phyloP scores from a whole-genome alignment of 2,113 vertebrate species.

The Oenanthe oenanthe region DNA sequence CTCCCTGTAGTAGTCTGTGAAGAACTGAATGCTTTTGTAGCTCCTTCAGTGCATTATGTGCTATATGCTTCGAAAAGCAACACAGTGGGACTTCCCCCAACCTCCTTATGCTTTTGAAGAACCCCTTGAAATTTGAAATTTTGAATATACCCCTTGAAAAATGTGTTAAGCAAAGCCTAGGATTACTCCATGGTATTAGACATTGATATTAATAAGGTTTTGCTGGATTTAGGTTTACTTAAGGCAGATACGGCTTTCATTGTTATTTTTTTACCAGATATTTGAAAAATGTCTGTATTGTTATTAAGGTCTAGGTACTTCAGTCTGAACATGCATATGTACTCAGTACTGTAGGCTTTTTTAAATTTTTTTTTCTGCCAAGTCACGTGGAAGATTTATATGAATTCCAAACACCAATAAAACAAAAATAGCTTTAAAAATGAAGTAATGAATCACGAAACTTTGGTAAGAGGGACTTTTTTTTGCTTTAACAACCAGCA shows the following conservation, averaged over 20 bases:
- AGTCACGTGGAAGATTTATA: neutral
- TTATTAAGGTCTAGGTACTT: neutral
- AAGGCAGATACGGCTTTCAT: neutral
- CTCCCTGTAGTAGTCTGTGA: neutral
- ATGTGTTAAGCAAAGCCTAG: neutral
- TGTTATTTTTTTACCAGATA: neutral
- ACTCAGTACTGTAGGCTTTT: neutral
- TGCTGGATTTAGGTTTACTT: neutral
- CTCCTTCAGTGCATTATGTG: neutral
- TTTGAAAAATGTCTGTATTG: neutral
- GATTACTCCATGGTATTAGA: neutral
- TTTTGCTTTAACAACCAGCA: neutral
- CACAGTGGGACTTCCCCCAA: fast-evolving
- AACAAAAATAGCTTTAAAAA: neutral
- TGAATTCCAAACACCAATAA: neutral
- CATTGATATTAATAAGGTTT: neutral
- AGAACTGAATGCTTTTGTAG: neutral
- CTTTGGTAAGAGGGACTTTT: neutral
- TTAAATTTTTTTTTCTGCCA: neutral
- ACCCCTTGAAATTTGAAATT: too few relatives aligned
- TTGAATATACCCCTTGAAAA: neutral
- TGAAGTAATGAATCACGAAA: neutral
- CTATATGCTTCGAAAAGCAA: neutral
- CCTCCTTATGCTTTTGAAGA: neutral
- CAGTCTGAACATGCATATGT: neutral